Evolutionary conservation across 2,113 vertebrate species (phyloP).

Genomic region (Corythaeola cristata): DNA sequence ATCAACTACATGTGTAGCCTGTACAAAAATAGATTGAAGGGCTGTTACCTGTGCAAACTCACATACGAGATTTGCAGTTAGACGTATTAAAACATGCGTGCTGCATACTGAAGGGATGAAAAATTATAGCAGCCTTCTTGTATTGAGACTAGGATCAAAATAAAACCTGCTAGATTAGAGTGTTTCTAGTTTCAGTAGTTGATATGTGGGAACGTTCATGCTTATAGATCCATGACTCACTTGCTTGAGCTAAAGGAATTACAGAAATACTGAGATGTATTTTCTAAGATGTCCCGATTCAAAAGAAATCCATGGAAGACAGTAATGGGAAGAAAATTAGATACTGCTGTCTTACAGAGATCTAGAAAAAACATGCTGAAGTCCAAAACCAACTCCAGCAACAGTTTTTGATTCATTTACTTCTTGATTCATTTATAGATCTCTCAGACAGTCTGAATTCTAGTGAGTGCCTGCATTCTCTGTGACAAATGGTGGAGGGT

Average conservation of each 20-base stretch:
- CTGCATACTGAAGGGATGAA: not conserved
- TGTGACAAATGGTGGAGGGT: not conserved
- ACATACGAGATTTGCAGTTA: not conserved
- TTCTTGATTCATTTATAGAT: not conserved
- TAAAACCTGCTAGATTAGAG: not conserved
- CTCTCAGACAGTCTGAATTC: not conserved
- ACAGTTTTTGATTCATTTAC: not conserved
- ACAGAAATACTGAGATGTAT: not conserved
- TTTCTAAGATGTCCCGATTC: not conserved
- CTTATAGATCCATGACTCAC: not conserved
- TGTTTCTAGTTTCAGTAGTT: not conserved
- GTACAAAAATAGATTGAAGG: not conserved
- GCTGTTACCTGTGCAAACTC: not conserved
- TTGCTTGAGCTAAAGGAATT: not conserved
- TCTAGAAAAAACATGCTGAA: not conserved
- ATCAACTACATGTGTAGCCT: not conserved
- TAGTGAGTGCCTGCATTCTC: not conserved
- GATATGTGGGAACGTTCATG: not conserved
- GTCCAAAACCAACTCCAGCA: not conserved
- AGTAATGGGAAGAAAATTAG: not conserved
- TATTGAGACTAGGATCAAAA: not conserved
- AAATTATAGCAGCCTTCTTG: fast-evolving
- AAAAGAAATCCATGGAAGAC: not conserved
- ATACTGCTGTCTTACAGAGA: not conserved
- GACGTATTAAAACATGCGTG: not conserved